Percentiles rank a stretch among this genome's conserved stretches.
phyloP scores from a whole-genome alignment of 92 coral and sea anemone genomes.

The Scolanthus callimorphus region DNA sequence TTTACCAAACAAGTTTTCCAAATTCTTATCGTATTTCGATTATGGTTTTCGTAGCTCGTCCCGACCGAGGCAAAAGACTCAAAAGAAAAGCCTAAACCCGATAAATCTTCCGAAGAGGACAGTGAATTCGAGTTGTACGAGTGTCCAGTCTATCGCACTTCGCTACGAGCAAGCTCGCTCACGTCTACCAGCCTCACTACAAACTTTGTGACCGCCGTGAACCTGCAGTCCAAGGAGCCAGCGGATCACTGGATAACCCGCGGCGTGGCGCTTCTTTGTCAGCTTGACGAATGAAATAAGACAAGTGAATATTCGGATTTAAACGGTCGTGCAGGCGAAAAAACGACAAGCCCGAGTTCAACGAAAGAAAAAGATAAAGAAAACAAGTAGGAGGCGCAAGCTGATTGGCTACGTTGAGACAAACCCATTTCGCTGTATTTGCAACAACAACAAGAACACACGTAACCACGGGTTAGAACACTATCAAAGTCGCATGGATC shows the following conservation, averaged over 20 bases:
- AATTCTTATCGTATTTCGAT: no score
- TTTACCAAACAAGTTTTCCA: no score
- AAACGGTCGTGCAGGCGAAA: no score
- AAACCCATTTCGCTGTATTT: no score
- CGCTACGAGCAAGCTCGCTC: slow-evolving; percentile 89
- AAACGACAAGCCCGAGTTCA: no score
- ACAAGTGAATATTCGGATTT: not conserved
- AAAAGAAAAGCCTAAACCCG: slow-evolving; percentile 26
- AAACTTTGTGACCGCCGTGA: slow-evolving; percentile 80
- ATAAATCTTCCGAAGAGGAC: slow-evolving; percentile 23
- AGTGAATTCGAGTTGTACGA: slow-evolving; percentile 62
- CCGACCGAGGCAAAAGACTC: not conserved
- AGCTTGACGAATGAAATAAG: slow-evolving; percentile 63
- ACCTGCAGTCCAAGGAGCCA: slow-evolving; percentile 78
- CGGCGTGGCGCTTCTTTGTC: slow-evolving; percentile 93
- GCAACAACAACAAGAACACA: no score
- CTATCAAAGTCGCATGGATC: no score
- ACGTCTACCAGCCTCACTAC: slow-evolving; percentile 85
- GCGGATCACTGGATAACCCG: slow-evolving; percentile 96
- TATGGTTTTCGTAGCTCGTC: not conserved
- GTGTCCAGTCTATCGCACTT: slow-evolving; percentile 95
- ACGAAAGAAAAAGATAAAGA: no score
- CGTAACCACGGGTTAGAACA: no score
- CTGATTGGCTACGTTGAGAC: no score
- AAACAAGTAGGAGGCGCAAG: no score